Evolutionary conservation across 2,888 invertebrate species (phyloP), one percentile per base, ranked within the genome.

Genomic region (Fragum sueziense): DNA sequence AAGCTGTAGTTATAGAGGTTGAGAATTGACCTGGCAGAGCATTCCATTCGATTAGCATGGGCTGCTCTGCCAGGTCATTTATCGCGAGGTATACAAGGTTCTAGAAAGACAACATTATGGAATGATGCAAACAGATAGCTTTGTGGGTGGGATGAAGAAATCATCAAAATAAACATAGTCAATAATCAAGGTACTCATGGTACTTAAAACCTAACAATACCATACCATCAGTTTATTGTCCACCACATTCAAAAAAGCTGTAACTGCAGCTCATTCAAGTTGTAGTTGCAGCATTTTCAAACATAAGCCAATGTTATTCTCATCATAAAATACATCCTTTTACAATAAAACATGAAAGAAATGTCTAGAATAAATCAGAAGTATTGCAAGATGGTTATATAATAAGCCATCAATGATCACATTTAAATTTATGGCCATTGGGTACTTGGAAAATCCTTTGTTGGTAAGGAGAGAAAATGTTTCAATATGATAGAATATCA

Each of bases 371-470:
- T 47, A 47, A 47, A 47, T 14, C 17, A 2, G 33, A 61, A 61
- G 61, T 61, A 33, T 61, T 61, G 61, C 61, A 61, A 61, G 33
- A 2, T 61, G 61, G 33, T 61, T 29, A 61, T 61, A 27, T 33
- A 61, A 61, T 61, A n/a, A 20, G 54, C 22, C 14, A 33, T 20
- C n/a, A 31, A 20, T 20, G 61, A 61, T 29, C 33, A 61, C 14
- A 14, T 61, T 33, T 20, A 9, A 3, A 61, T 61, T 61, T 61
- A 61, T 27, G 61, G 33, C 25, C 61, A 25, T 14, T 9, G 17
- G n/a, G n/a, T 9, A 14, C 4, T 14, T 14, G 3, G 17, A 47
- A 47, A 47, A 9, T 14, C 17, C 14, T 37, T 37, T 37, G 2
- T 47, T 47, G 47, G 47, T 20, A 9, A 47, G n/a, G 17, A n/a